Conservation (phyloP, 2,113 vertebrate genomes). For the Fukomys damarensis region DNA sequence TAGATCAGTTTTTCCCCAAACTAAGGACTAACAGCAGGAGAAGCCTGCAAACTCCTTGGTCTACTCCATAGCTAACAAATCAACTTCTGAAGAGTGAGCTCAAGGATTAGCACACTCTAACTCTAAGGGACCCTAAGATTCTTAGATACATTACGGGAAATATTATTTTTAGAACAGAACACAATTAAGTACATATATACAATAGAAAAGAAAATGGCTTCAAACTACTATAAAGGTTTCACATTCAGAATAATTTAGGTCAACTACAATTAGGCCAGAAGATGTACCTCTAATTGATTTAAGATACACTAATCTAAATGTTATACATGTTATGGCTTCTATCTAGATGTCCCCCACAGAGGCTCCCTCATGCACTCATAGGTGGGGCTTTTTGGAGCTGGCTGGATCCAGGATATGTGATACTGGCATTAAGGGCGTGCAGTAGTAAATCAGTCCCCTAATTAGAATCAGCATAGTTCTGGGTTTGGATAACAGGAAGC, state of each 20-base stretch:
- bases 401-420: background rate
- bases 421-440: background rate
- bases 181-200: background rate
- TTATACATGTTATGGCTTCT: background rate
- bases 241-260: background rate
- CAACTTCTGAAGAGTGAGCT: background rate
- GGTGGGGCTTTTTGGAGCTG: background rate
- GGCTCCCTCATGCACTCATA: background rate
- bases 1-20: background rate
- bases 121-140: background rate
- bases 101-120: background rate
- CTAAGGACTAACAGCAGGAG: background rate
- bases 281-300: background rate
- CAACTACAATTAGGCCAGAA: constrained; percentile 32
- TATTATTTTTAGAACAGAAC: background rate
- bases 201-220: constrained; percentile 14
- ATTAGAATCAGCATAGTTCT: background rate
- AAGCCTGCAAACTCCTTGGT: background rate
- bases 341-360: background rate
- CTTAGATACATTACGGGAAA: background rate
- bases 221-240: background rate
- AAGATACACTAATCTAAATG: background rate
- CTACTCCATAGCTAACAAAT: background rate
- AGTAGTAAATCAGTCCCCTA: background rate
- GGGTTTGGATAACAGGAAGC: background rate